Conservation (phyloP, 2,888 invertebrate species). For the Bellardia bayeri region DNA sequence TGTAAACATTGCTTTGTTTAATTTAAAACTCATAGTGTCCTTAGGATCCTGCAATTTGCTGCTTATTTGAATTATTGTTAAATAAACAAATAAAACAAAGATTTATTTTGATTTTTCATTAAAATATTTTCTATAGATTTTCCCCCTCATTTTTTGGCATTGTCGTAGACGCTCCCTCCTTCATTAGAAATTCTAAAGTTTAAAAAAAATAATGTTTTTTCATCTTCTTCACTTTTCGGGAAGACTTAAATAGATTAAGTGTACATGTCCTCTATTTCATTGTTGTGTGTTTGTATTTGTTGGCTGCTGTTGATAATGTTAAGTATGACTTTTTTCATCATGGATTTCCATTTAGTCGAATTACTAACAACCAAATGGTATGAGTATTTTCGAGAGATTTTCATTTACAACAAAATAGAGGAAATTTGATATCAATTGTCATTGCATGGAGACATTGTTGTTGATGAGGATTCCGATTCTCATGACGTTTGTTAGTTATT, state of each 20-base stretch:
- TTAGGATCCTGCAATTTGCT: constrained; percentile 2
- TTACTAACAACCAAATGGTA: neutral
- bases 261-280: neutral
- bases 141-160: constrained; percentile 6
- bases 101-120: constrained; percentile 51
- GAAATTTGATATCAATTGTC: constrained; percentile 57
- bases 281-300: neutral
- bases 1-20: constrained; percentile 1
- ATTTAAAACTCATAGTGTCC: neutral
- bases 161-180: neutral
- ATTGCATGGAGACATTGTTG: constrained; percentile 30
- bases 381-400: neutral
- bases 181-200: constrained; percentile 2
- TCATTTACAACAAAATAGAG: neutral
- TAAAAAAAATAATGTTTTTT: constrained; percentile 22
- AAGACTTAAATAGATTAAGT: constrained; percentile 47
- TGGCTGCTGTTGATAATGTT: constrained; percentile 8
- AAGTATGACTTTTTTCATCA: constrained; percentile 16
- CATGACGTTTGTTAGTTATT: constrained; percentile 24
- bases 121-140: constrained; percentile 33
- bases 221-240: neutral
- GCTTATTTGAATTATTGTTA: constrained; percentile 33
- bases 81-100: constrained; percentile 22
- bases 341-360: constrained; percentile 47
- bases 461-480: neutral